phyloP scores from a whole-genome alignment of 1,140 invertebrate genomes.

The Diprion similis region DNA sequence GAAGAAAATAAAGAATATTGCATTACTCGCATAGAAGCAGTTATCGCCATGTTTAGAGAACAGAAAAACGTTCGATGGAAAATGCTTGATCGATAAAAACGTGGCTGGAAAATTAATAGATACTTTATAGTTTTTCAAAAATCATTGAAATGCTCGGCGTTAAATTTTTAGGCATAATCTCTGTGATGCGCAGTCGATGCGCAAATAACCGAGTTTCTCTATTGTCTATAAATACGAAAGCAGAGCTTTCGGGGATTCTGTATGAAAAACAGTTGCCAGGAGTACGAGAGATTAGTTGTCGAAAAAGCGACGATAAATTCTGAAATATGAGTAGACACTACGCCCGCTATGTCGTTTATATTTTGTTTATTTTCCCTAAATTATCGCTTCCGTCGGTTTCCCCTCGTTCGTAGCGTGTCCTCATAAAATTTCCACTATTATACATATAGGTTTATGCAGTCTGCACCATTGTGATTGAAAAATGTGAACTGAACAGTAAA shows the following conservation, averaged over 20 bases:
- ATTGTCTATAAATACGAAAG: slow-evolving; percentile 56
- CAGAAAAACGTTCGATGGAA: no score
- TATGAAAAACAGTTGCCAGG: slow-evolving; percentile 60
- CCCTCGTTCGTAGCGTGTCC: neutral
- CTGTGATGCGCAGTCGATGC: no score
- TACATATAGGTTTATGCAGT: no score
- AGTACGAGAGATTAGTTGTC: slow-evolving; percentile 52
- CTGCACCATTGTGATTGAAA: neutral
- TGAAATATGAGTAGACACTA: neutral
- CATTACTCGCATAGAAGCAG: no score
- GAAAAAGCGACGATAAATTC: slow-evolving; percentile 30
- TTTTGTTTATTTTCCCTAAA: neutral
- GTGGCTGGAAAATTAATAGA: no score
- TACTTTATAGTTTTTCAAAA: no score
- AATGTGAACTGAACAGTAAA: neutral
- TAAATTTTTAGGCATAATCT: no score
- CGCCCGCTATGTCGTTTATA: neutral
- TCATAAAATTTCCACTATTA: neutral
- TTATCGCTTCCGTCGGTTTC: neutral
- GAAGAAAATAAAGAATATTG: no score
- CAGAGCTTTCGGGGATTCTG: slow-evolving; percentile 52
- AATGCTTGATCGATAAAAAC: no score
- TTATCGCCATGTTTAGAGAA: no score
- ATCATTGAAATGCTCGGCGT: no score
- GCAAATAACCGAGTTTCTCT: slow-evolving; percentile 30